phyloP scores from a whole-genome alignment of 1,140 invertebrate species.

The Lordiphosa clarofinis region DNA sequence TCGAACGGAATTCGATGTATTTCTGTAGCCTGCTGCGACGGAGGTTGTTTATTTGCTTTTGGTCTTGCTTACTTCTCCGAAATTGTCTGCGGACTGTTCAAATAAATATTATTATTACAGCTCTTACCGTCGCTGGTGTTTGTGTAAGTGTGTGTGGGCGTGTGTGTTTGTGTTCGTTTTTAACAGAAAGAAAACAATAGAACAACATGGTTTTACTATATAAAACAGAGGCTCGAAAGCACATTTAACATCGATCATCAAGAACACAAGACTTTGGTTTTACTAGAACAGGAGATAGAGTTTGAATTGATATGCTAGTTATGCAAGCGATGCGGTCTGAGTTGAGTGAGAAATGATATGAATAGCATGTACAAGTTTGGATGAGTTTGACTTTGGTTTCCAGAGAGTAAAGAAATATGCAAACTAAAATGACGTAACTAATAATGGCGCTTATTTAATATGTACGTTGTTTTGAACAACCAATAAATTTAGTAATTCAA shows the following conservation, averaged over 20 bases:
- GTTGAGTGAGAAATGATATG: conserved; percentile 1
- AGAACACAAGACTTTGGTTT: conserved; percentile 51
- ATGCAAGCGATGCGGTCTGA: conserved; percentile 34
- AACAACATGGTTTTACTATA: conserved; percentile 43
- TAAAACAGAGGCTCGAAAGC: conserved; percentile 63
- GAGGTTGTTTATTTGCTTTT: conserved; percentile 1
- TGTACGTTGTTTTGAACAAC: too few relatives aligned
- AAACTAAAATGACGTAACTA: too few relatives aligned
- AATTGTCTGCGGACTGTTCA: conserved; percentile 3
- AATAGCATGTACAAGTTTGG: not conserved
- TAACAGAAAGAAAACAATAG: conserved; percentile 43
- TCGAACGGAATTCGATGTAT: conserved; percentile 12
- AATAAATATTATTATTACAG: not conserved
- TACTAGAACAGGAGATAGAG: conserved; percentile 31
- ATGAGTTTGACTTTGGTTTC: too few relatives aligned
- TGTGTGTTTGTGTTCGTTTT: conserved; percentile 26
- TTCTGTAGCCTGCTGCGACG: conserved; percentile 7
- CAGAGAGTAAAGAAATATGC: too few relatives aligned
- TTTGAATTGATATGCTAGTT: conserved; percentile 36
- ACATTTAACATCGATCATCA: conserved; percentile 69
- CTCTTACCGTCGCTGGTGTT: not conserved
- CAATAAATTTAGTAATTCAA: too few relatives aligned
- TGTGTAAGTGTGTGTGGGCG: conserved; percentile 28
- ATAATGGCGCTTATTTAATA: too few relatives aligned
- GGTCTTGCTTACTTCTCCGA: not conserved